phyloP scores from a whole-genome alignment of 2,888 invertebrate species.

The Leptinotarsa juncta region DNA sequence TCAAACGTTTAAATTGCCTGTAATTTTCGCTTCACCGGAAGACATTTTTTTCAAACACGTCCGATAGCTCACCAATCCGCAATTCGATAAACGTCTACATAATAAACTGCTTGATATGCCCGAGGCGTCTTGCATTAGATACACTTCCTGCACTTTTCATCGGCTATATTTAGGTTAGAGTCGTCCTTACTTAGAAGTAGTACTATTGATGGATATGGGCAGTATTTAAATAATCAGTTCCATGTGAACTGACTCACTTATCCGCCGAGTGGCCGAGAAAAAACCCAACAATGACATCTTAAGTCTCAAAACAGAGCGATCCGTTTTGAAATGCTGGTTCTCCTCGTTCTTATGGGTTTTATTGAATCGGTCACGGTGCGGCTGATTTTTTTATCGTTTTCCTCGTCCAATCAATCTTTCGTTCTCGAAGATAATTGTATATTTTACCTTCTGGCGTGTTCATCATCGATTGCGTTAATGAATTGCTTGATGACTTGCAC shows the following conservation, averaged over 20 bases:
- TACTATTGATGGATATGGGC: constrained; percentile 33
- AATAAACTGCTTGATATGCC: constrained; percentile 43
- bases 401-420: constrained; percentile 1
- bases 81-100: constrained; percentile 40
- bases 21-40: not conserved
- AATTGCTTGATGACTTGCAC: constrained; percentile 1
- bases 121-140: constrained; percentile 40
- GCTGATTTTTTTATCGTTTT: constrained; percentile 4
- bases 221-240: constrained; percentile 34
- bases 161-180: constrained; percentile 46
- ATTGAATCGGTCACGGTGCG: not conserved
- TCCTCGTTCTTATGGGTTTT: constrained; percentile 3
- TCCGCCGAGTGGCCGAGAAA: constrained; percentile 14
- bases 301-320: not conserved
- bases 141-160: constrained; percentile 46
- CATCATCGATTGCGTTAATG: not conserved
- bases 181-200: constrained; percentile 44
- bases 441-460: constrained; percentile 4
- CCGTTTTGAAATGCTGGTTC: not conserved
- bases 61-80: constrained; percentile 28
- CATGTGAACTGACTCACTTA: constrained; percentile 28
- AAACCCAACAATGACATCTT: constrained; percentile 27
- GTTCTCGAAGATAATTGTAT: constrained; percentile 1
- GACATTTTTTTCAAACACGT: constrained; percentile 5
- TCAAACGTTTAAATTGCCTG: constrained; percentile 3